Evolutionary conservation across 2,113 vertebrate genomes (phyloP).

Genomic region (Chlorodrepanis virens): DNA sequence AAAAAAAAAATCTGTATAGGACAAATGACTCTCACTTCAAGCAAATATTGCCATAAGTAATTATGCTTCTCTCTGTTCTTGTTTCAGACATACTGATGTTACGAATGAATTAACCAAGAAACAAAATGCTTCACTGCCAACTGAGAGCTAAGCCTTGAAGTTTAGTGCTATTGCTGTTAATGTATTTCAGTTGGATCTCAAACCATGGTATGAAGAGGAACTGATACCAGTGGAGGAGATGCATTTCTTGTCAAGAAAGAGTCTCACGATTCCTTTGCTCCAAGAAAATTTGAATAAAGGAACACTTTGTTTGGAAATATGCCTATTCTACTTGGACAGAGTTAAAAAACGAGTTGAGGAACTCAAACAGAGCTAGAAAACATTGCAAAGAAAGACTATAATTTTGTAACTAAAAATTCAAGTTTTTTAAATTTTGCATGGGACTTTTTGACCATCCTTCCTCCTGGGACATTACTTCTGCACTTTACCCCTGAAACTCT

Average conservation of each 20-base stretch:
- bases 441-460: background rate
- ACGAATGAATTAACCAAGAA: conserved; percentile 42
- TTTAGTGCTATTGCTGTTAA: conserved; percentile 18
- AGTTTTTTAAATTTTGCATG: background rate
- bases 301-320: background rate
- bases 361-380: background rate
- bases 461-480: background rate
- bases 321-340: background rate
- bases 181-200: background rate
- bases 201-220: background rate
- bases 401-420: background rate
- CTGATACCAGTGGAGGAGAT: background rate
- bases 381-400: background rate
- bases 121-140: background rate
- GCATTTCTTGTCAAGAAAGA: background rate
- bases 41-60: conserved; percentile 51
- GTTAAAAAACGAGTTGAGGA: background rate
- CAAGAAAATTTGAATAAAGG: conserved; percentile 34
- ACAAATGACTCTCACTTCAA: conserved; percentile 36
- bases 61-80: conserved; percentile 40
- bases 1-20: background rate
- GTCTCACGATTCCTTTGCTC: background rate
- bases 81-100: conserved; percentile 33
- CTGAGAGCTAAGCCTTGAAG: conserved; percentile 2
- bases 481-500: background rate